Evolutionary conservation across 2,797 vertebrate species (phyloP).

Genomic region (Eulemur coronatus): DNA sequence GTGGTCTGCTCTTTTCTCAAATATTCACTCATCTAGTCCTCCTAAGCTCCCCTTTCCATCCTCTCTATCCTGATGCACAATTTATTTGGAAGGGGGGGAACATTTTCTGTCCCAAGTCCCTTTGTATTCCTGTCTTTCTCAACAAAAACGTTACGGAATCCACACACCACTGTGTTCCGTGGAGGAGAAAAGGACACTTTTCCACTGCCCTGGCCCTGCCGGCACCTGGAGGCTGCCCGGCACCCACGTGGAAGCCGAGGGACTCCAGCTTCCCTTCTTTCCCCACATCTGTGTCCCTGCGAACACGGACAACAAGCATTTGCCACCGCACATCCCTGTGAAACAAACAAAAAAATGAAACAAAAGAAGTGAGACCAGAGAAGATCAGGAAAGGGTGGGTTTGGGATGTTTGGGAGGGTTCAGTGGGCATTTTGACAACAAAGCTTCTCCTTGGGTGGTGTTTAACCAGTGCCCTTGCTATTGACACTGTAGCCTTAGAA

Average conservation of each 20-base stretch:
- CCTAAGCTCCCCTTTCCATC: neutral
- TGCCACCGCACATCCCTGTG: slow-evolving; percentile 90
- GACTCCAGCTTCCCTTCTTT: slow-evolving; percentile 86
- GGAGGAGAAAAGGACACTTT: slow-evolving; percentile 86
- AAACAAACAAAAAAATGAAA: slow-evolving; percentile 80
- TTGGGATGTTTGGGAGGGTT: slow-evolving; percentile 86
- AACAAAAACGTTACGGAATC: slow-evolving; percentile 87
- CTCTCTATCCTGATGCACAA: slow-evolving; percentile 26
- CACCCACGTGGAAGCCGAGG: slow-evolving; percentile 91
- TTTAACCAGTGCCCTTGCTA: slow-evolving; percentile 89
- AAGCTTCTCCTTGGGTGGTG: slow-evolving; percentile 85
- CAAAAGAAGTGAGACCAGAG: slow-evolving; percentile 75
- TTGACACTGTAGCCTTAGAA: slow-evolving; percentile 89
- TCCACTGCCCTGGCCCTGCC: slow-evolving; percentile 84
- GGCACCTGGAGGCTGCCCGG: slow-evolving; percentile 89
- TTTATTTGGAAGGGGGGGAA: neutral
- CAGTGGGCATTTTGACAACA: slow-evolving; percentile 86
- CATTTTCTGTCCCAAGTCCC: slow-evolving; percentile 83
- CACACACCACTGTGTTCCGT: slow-evolving; percentile 87
- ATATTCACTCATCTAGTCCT: neutral
- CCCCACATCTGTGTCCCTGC: slow-evolving; percentile 86
- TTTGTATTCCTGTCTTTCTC: slow-evolving; percentile 47
- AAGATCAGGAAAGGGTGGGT: slow-evolving; percentile 80
- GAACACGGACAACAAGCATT: slow-evolving; percentile 88
- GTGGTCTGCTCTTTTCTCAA: neutral